Base-by-base conservation (phyloP, 1,140 invertebrate species). In the Drosophila sucinea region DNA sequence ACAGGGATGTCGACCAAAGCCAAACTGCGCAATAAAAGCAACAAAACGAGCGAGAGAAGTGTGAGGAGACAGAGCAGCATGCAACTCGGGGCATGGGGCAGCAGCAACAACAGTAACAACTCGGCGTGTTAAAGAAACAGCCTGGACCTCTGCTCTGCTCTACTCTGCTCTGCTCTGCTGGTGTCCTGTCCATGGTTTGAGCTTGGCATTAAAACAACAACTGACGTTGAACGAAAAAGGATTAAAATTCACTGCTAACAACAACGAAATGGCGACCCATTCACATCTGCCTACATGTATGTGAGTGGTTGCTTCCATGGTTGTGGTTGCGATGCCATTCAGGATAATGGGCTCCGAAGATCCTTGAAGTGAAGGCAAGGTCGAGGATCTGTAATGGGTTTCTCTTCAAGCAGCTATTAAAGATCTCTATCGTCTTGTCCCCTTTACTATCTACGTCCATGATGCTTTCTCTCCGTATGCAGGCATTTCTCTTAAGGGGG, bases 11-110 rank as follows among this genome's bases (percentile, higher is more conserved):
- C 73, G 63, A 68, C 78, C 76, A 87, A 63, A 72, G 79, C 76
- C 79, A 82, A 90, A 87, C 82, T 67, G 87, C 71, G 81, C 78
- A 85, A 89, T 78, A 90, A 86, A 82, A 72, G 82, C 86, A 76
- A 67, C 81, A 79, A 67, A 80, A 67, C 57, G 56, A 38, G 38
- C 51, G 51, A 38, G 56, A 32, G 32, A 6, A 3, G 51, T 23
- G 23, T 23, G 40, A 55, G 35, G 40, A 51, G 35, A 3, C 30
- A 47, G 4, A 17, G 38, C 7, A 38, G 35, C 35, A 11, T 38
- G 10, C 35, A 38, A 38, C 7, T 2, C 29, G 23, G 55, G 30
- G 55, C n/a, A 33, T 3, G 5, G 29, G 55, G 10, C 41, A 60
- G 25, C 60, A 62, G 11, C 51, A 40, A 38, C 60, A 62, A 33